Base-by-base conservation (phyloP, 2,113 vertebrate species). In the Otolemur garnettii region DNA sequence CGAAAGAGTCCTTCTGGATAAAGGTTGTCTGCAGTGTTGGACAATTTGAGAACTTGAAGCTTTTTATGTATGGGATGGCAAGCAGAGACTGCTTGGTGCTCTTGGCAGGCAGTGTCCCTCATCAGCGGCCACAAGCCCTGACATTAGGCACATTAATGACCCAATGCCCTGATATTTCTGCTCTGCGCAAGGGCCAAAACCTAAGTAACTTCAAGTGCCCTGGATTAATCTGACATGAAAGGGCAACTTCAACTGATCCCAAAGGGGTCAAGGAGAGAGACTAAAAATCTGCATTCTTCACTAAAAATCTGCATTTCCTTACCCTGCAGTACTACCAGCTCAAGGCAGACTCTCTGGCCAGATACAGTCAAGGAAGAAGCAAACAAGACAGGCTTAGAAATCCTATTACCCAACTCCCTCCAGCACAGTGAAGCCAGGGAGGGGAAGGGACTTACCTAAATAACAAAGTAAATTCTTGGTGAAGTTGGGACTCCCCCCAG, bases 1-100 rank as follows among this genome's bases (percentile, higher is more conserved):
- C 91, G 28, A 95, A 35, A 83, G 82, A 42, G 45, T 96, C 96
- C 96, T 94, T 94, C 69, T 0, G 0, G 91, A 83, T 17, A 69
- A 82, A 96, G 91, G 79, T 4, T 30, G 21, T 83, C 91, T 78
- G 60, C 64, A 87, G 71, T 74, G 35, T 7, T 33, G 18, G 79
- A 68, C 90, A 84, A 1, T 38, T 72, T n/a, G 35, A 79, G 91
- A 94, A 59, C 69, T 35, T 45, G 71, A 4, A 68, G 78, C 50
- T 57, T 94, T 83, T 45, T 19, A 11, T 0, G 2, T 4, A 45
- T 3, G 2, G 62, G 72, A 68, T 13, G 42, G 55, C 7, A 55
- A 77, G 55, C 50, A 59, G 91, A 91, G 78, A 45, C n/a, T 22
- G 35, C 28, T 3, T 9, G 4, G 38, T 21, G 33, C 10, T 30